Conservation (phyloP, 2,113 vertebrate species). For the Takifugu bimaculatus region DNA sequence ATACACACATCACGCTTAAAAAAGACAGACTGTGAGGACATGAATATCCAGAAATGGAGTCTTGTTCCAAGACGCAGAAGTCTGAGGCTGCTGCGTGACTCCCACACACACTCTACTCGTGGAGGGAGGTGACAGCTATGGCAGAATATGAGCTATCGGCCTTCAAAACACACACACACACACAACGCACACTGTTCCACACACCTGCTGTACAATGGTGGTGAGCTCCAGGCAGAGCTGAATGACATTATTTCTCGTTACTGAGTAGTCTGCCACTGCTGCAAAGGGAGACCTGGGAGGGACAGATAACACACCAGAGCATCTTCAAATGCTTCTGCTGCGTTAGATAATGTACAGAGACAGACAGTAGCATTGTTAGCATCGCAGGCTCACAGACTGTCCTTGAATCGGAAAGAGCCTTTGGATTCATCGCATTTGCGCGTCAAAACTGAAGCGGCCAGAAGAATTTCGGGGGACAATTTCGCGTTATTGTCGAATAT, state of each 20-base stretch:
- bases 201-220: slow-evolving; percentile 95
- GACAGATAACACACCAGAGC: slow-evolving; percentile 45
- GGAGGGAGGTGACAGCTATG: slow-evolving; percentile 31
- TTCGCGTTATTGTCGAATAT: too few relatives aligned
- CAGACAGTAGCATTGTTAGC: slow-evolving; percentile 20
- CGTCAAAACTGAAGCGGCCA: too few relatives aligned
- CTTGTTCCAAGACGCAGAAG: slow-evolving; percentile 32
- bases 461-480: too few relatives aligned
- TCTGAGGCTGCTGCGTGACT: slow-evolving; percentile 39
- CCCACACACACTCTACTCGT: slow-evolving; percentile 38
- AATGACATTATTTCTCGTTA: slow-evolving; percentile 98
- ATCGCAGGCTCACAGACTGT: background rate
- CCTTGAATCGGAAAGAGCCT: too few relatives aligned
- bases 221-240: slow-evolving; percentile 98
- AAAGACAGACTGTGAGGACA: slow-evolving; percentile 40
- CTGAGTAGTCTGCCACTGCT: slow-evolving; percentile 95
- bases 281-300: slow-evolving; percentile 91
- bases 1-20: slow-evolving; percentile 36
- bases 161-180: slow-evolving; percentile 38
- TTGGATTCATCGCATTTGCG: too few relatives aligned
- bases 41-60: slow-evolving; percentile 41
- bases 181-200: slow-evolving; percentile 45
- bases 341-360: slow-evolving; percentile 34
- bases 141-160: slow-evolving; percentile 46
- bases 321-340: slow-evolving; percentile 33